Conservation (phyloP, 2,113 vertebrate species). For the Pseudorectes ferrugineus region DNA sequence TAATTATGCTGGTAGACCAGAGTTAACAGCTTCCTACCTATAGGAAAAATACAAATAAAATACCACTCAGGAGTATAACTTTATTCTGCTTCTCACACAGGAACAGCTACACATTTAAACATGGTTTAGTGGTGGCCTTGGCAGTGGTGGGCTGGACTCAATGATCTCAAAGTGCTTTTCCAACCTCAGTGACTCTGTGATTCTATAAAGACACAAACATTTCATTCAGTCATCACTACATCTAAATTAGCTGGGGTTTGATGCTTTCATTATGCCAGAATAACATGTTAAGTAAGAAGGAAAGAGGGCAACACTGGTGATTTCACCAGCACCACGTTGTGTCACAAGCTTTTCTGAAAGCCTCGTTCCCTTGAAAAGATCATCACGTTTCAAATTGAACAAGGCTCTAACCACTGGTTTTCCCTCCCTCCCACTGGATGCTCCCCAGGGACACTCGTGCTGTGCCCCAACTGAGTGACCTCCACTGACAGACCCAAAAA, state of each 20-base stretch:
- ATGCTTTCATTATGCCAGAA: background rate
- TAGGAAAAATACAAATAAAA: background rate
- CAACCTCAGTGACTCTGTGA: background rate
- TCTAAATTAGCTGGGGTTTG: background rate
- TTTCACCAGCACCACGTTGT: background rate
- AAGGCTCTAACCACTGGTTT: background rate
- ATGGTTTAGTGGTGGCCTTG: background rate
- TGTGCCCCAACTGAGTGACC: rapidly evolving
- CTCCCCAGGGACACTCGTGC: rapidly evolving
- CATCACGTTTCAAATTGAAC: background rate
- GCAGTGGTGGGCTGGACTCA: rapidly evolving
- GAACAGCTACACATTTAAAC: background rate
- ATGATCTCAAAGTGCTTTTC: background rate
- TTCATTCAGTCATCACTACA: background rate
- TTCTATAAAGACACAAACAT: background rate
- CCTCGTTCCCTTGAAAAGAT: background rate
- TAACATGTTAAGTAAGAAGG: background rate
- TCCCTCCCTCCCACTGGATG: too few species aligned
- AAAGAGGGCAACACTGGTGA: background rate
- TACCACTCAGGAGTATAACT: background rate
- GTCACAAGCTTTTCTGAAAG: background rate
- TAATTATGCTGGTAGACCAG: background rate
- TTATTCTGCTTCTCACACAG: background rate
- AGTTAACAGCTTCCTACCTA: background rate
- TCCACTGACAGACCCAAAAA: background rate